These are phyloP conservation scores for Elaphurus davidianus DNA, from an alignment of 2,113 vertebrate genomes.

Conservation along the genomic window DNA sequence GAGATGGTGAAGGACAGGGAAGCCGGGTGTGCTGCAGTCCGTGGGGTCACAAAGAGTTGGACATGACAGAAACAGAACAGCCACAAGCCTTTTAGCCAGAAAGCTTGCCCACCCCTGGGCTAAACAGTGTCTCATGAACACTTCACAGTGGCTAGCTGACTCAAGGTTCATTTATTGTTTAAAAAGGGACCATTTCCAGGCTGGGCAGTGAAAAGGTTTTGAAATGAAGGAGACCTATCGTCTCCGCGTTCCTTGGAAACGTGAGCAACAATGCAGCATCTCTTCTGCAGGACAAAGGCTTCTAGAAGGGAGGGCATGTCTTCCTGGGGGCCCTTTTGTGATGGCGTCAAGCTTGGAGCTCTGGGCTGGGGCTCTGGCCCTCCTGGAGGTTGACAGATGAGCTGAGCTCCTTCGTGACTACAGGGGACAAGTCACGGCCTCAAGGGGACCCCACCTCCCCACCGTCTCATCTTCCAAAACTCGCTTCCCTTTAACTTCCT, in stretches of 20 bases:
- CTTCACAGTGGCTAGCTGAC: accelerated
- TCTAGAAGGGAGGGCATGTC: accelerated
- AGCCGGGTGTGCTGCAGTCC: accelerated
- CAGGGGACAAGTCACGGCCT: accelerated
- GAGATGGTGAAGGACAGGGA: background rate
- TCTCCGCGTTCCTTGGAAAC: background rate
- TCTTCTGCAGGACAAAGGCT: background rate
- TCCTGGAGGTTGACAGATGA: accelerated
- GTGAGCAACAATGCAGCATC: accelerated
- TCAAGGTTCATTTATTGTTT: accelerated
- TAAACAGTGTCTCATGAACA: accelerated
- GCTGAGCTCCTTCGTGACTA: accelerated
- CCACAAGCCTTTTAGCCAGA: background rate
- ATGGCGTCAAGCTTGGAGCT: accelerated
- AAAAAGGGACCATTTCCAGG: accelerated
- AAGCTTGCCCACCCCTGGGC: no score
- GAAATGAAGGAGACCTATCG: no score
- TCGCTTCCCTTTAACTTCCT: no score
- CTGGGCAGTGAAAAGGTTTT: accelerated
- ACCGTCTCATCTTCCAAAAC: accelerated
- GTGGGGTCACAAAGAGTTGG: accelerated
- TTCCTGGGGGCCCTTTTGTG: background rate
- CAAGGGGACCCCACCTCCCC: background rate
- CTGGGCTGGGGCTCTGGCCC: background rate
- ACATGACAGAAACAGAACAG: accelerated